Evolutionary conservation across 2,888 invertebrate species (phyloP).

Genomic region (Allacma fusca): DNA sequence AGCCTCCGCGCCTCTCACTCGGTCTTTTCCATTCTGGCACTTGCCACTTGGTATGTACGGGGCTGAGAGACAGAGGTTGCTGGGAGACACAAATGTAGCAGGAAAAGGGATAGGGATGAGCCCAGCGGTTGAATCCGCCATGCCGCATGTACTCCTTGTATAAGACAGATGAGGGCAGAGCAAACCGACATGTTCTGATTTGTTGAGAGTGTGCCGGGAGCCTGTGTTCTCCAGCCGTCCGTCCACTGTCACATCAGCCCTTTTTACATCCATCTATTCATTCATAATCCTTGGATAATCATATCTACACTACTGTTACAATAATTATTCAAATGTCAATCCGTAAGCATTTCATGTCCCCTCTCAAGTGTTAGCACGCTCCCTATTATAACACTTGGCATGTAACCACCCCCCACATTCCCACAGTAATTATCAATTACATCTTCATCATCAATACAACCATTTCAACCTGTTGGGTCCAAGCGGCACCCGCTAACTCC

Average conservation of each 20-base stretch:
- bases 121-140: too few species aligned
- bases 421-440: constrained; percentile 22
- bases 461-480: not conserved
- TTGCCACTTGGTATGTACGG: not conserved
- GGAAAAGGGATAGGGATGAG: too few species aligned
- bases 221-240: constrained; percentile 35
- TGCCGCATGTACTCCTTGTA: not conserved
- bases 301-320: constrained; percentile 33
- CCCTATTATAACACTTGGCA: not conserved
- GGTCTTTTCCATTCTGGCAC: too few species aligned
- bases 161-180: not conserved
- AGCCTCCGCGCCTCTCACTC: constrained; percentile 1
- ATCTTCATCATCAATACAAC: not conserved
- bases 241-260: constrained; percentile 41
- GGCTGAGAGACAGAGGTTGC: not conserved
- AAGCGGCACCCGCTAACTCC: not conserved
- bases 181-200: constrained; percentile 40
- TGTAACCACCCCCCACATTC: not conserved
- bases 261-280: constrained; percentile 31
- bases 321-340: constrained; percentile 25
- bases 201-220: constrained; percentile 36
- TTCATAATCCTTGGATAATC: constrained; percentile 33
- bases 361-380: not conserved
- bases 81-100: too few species aligned
- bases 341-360: not conserved